Evolutionary conservation across 2,113 vertebrate species (phyloP).

Genomic region (Nesoenas mayeri): DNA sequence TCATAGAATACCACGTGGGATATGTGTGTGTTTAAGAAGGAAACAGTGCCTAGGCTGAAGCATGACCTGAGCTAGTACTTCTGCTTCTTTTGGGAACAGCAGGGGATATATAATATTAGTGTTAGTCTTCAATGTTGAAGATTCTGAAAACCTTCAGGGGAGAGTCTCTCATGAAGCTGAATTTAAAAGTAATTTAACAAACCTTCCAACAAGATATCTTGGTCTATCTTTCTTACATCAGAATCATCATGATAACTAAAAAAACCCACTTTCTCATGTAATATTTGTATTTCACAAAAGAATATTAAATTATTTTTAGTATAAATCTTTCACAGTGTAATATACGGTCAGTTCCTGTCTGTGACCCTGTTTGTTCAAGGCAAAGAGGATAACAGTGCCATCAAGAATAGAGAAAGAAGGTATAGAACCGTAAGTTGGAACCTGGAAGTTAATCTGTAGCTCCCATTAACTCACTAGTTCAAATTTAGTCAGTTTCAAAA

Average conservation of each 20-base stretch:
- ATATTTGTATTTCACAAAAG: background rate
- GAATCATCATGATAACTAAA: background rate
- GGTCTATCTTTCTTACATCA: background rate
- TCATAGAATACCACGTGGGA: too few species aligned
- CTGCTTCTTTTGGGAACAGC: background rate
- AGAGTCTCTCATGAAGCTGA: background rate
- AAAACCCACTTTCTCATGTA: background rate
- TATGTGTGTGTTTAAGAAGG: background rate
- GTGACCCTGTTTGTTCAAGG: background rate
- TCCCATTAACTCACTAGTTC: background rate
- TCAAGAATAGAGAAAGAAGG: background rate
- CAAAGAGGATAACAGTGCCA: background rate
- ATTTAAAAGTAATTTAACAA: background rate
- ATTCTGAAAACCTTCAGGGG: background rate
- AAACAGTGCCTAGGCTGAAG: background rate
- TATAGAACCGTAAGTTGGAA: background rate
- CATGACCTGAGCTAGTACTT: background rate
- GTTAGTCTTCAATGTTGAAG: background rate
- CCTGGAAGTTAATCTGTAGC: background rate
- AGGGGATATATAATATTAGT: background rate
- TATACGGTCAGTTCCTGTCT: background rate
- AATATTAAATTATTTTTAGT: background rate
- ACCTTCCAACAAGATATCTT: background rate
- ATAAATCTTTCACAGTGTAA: background rate
- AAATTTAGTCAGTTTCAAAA: background rate